Evolutionary conservation across 2,113 vertebrate species (phyloP), one percentile per base, ranked within the genome.

Genomic region (Paracanthobrama guichenoti): DNA sequence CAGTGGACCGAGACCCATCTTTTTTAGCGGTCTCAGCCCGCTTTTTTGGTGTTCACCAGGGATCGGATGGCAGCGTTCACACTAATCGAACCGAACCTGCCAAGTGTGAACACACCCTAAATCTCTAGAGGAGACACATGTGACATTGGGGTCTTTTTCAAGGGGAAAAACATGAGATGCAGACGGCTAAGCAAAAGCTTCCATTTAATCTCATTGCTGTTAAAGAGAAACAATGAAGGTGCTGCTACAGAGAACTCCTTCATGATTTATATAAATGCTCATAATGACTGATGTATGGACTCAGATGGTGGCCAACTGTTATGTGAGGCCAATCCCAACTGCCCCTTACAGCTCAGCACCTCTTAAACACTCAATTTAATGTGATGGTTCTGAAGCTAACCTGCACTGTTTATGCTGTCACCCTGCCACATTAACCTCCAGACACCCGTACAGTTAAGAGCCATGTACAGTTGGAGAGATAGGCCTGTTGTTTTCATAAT

Each of bases 281-380:
- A 44, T 60, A 72, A 53, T 82, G 35, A 46, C 20, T 22, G 1
- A 64, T 59, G 46, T 67, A 46, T 59, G 83, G 88, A 71, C 89
- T 89, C 92, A 93, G 88, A 93, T 93, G 91, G 93, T 90, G 89
- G 87, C 89, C 92, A 93, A 91, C 92, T 91, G 91, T 90, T 87
- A 76, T 81, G 81, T 87, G 85, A 85, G 85, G 87, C 90, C 85
- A 88, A 89, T 90, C 90, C 85, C 31, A 67, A 57, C 31, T 53
- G 48, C 69, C 90, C 88, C 90, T 77, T 88, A 88, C 79, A 89
- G 89, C 90, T 91, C 90, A 89, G 89, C 91, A 94, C 90, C 90
- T 94, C 91, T 92, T 94, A 92, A 94, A 93, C 91, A 92, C 92
- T 88, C 87, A 83, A 87, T 93, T 92, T 92, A 93, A 92, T 91